Base-by-base conservation (phyloP, 2,113 vertebrate species). In the Coptodon rendalli region DNA sequence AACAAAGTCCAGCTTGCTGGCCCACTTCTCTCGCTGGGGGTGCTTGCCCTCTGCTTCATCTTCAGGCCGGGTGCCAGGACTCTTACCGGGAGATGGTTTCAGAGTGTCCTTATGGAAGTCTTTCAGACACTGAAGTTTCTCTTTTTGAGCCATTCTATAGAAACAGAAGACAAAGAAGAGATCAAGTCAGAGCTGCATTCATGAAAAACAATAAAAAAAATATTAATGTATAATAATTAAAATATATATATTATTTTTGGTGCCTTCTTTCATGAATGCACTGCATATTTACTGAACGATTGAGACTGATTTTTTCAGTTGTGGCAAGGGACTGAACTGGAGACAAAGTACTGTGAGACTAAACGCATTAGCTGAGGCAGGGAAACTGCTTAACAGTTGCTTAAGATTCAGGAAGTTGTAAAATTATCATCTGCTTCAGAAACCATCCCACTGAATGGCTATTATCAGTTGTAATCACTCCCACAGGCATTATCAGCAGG, bases 71-170 rank as follows among this genome's bases (percentile, higher is more conserved):
- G 98, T 99, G 38, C 99, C 99, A 0, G 98, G 99, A 91, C 98
- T 99, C 95, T 99, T 99, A 22, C 99, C 99, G 0, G 99, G 99
- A 2, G 98, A 99, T 0, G 98, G 99, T 92, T 99, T 99, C 95
- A 99, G 96, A 48, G 98, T 99, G 96, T 99, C 99, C 96, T 99
- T 99, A 89, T 99, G 99, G 95, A 99, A 99, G 89, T 99, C 99
- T 91, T 99, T 99, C 93, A 99, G 96, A 93, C 97, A 99, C 93
- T 99, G 98, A 71, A 99, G 97, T 90, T 99, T 99, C 94, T 99
- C 99, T 94, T 99, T 99, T 92, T 98, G 98, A 89, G 98, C 97
- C 99, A 99, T 99, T 81, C 96, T 97, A 96, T 81, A 86, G 53
- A 90, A 16, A 80, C 50, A 54, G 14, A 22, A 87, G 9, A 88